Evolutionary conservation across 2,797 vertebrate species (phyloP).

Genomic region (Urosaurus nigricauda): DNA sequence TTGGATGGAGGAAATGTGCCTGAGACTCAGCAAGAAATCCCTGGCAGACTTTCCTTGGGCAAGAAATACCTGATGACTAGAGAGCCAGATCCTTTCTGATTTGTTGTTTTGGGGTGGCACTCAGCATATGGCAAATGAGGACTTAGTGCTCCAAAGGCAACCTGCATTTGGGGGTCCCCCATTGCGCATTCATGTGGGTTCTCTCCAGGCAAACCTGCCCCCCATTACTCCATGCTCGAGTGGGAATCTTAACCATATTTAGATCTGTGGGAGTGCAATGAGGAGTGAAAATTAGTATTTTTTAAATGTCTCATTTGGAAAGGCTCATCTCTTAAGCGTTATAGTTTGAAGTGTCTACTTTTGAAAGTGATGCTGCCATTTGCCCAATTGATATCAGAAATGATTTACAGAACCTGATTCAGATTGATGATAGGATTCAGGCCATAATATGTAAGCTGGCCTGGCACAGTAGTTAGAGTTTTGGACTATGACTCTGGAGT

Average conservation of each 20-base stretch:
- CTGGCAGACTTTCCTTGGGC: constrained; percentile 50
- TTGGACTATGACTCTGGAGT: not conserved
- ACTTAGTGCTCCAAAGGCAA: not conserved
- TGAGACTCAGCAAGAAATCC: constrained; percentile 39
- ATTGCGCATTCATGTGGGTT: too few species aligned
- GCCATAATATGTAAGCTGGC: not conserved
- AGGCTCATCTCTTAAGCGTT: not conserved
- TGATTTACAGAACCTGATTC: too few species aligned
- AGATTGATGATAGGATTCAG: too few species aligned
- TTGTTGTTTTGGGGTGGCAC: not conserved
- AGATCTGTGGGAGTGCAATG: not conserved
- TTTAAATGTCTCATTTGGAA: not conserved
- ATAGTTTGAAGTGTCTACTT: not conserved
- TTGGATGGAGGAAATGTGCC: constrained; percentile 43
- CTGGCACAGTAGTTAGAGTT: not conserved
- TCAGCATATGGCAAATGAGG: not conserved
- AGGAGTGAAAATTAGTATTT: not conserved
- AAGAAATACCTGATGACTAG: constrained; percentile 55
- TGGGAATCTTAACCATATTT: not conserved
- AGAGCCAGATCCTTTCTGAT: not conserved
- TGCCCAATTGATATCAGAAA: too few species aligned
- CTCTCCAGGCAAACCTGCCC: not conserved
- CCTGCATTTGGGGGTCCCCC: not conserved
- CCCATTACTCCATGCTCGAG: not conserved
- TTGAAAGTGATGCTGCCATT: not conserved